Evolutionary conservation across 2,797 vertebrate genomes (phyloP).

Genomic region (Tapera naevia): DNA sequence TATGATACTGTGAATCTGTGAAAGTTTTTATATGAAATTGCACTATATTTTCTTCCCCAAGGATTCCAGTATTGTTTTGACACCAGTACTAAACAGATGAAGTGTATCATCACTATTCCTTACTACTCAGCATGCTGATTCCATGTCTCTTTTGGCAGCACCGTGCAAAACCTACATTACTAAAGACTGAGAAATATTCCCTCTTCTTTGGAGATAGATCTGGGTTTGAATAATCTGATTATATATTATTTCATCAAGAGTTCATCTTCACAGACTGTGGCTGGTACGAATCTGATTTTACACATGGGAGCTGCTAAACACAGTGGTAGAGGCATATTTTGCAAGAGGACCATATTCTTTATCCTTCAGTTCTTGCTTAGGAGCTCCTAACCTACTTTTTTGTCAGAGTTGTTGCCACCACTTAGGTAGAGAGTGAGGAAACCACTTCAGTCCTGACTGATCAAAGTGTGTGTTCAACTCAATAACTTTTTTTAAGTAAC

Average conservation of each 20-base stretch:
- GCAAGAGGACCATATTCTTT: not conserved
- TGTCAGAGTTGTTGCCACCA: not conserved
- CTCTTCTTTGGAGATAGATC: not conserved
- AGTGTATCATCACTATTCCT: not conserved
- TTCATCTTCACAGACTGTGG: not conserved
- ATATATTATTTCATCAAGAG: not conserved
- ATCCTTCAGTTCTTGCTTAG: accelerated
- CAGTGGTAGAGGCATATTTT: not conserved
- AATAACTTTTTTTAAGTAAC: no score
- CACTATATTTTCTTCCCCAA: not conserved
- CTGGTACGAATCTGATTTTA: not conserved
- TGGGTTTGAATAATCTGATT: not conserved
- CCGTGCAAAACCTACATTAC: not conserved
- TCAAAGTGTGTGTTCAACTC: not conserved
- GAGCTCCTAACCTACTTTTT: not conserved
- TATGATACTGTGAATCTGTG: no score
- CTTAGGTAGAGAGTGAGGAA: not conserved
- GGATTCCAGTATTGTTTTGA: not conserved
- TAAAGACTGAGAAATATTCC: not conserved
- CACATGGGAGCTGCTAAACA: not conserved
- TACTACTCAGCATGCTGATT: not conserved
- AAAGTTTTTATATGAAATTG: not conserved
- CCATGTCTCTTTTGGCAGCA: not conserved
- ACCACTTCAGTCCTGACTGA: not conserved
- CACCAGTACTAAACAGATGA: not conserved